phyloP scores from a whole-genome alignment of 2,888 invertebrate species.

The Caenorhabditis angaria region DNA sequence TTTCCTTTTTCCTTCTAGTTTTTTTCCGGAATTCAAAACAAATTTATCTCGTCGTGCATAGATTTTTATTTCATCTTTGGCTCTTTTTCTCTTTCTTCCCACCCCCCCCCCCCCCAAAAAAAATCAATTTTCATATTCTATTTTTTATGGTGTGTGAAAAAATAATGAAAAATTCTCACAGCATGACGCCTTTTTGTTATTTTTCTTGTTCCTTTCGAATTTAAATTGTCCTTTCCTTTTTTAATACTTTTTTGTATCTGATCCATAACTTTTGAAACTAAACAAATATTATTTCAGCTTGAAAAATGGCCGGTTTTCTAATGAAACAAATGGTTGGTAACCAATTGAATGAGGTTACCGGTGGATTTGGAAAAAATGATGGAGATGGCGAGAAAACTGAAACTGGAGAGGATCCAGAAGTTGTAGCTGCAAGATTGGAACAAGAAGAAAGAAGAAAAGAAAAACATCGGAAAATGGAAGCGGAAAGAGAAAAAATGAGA shows the following conservation, averaged over 20 bases:
- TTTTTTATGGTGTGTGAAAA: too few relatives aligned
- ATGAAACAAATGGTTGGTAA: constrained; percentile 72
- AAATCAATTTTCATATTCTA: too few relatives aligned
- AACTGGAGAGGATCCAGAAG: constrained; percentile 95
- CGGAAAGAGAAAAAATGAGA: constrained; percentile 97
- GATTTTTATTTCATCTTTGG: too few relatives aligned
- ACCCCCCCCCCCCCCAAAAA: too few relatives aligned
- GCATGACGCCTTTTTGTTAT: too few relatives aligned
- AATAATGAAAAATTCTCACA: too few relatives aligned
- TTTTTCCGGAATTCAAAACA: neutral
- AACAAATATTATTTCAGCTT: neutral
- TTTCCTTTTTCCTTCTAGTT: neutral
- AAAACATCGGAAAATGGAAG: constrained; percentile 99
- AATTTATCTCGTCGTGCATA: neutral
- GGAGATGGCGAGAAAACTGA: constrained; percentile 81
- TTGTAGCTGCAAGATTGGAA: constrained; percentile 92
- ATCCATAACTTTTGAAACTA: neutral
- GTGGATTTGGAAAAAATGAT: constrained; percentile 55
- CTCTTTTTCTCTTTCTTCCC: too few relatives aligned
- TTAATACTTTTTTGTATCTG: neutral
- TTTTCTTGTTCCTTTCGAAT: too few relatives aligned
- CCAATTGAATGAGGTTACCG: constrained; percentile 70
- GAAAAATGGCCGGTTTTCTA: constrained; percentile 67
- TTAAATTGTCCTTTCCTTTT: neutral
- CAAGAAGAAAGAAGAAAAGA: constrained; percentile 98